Evolutionary conservation across 2,888 invertebrate genomes (phyloP), one percentile per base, ranked within the genome.

Genomic region (Branchellion lobata): DNA sequence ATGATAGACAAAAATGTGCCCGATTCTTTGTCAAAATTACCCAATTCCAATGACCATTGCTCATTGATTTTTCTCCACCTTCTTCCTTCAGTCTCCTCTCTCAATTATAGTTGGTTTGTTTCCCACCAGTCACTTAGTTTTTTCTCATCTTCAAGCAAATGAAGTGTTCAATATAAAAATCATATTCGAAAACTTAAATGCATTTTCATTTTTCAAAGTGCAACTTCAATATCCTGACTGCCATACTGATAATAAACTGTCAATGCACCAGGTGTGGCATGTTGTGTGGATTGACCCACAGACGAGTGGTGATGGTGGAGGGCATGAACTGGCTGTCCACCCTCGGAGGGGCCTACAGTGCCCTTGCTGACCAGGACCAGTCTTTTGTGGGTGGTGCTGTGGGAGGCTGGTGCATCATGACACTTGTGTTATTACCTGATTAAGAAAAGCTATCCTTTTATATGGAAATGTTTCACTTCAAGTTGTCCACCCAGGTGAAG

Each of bases 321-420:
- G 83, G 84, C 24, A 85, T 96, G 90, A 95, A 95, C 27, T 96
- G 96, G 95, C 88, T 98, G 33, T 97, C 96, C 29, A 97, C 98
- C 0, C 90, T 98, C 24, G 98, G 97, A 1, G 97, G 97, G 72
- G 97, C 95, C 0, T 97, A 94, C 88, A 97, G 97, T 1, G 94
- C 96, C 0, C 89, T 98, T 78, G 98, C 97, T 0, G 96, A 97
- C 86, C 92, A 93, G 85, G 93, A 92, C 87, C 89, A 90, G 78
- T 89, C 91, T 85, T 94, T 92, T 89, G 93, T 93, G 90, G 90
- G 91, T 79, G 51, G 14, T 27, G 33, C n/a, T n/a, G n/a, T n/a
- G n/a, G n/a, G n/a, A n/a, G n/a, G 24, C 75, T 71, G 27, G 8
- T 68, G 65, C 31, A 14, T 69, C 69, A 68, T 27, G 14, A 14